Evolutionary conservation across 2,797 vertebrate genomes (phyloP), one percentile per base, ranked within the genome.

Genomic region (Merluccius polli): DNA sequence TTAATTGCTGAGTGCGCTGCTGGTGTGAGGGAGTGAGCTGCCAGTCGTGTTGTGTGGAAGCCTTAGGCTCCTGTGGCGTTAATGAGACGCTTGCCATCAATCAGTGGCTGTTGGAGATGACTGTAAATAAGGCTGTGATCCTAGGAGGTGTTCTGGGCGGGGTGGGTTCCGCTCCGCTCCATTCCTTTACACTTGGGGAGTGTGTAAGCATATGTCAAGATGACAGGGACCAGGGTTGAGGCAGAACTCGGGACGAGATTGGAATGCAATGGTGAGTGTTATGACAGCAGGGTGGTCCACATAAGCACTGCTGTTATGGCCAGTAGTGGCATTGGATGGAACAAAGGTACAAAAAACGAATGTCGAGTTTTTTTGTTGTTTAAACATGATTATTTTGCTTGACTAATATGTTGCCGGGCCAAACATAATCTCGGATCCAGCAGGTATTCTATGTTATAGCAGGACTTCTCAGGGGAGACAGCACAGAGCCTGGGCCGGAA

Each of bases 121-220:
- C 87, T 91, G 87, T 92, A 92, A 94, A 93, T 89, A 91, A 93
- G 86, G 78, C 78, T 83, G 81, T 82, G 86, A 91, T 90, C 87
- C 89, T 72, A 70, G 79, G 79, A 84, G 85, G 82, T 78, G 78
- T 48, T 44, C n/a, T 29, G 72, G 73, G 82, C 8, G 24, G 38
- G 77, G 72, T 63, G 70, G 81, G 24, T 3, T 24, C 65, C n/a
- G 71, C 65, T 71, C 67, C 24, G 72, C 74, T 83, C 73, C 67
- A 73, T 76, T 79, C 76, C 72, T 75, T 80, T 74, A 70, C 73
- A 35, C 83, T 80, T 81, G 78, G 79, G 81, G 59, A 27, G 59
- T 71, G 78, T 82, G 84, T 89, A 87, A 91, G 90, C 83, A 89
- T 77, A 78, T 87, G 82, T 89, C 85, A 89, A 82, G 82, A 76